Evolutionary conservation across 53 echinoderm and acorn worm species (phyloP).

Genomic region (Pentamera pediparva): DNA sequence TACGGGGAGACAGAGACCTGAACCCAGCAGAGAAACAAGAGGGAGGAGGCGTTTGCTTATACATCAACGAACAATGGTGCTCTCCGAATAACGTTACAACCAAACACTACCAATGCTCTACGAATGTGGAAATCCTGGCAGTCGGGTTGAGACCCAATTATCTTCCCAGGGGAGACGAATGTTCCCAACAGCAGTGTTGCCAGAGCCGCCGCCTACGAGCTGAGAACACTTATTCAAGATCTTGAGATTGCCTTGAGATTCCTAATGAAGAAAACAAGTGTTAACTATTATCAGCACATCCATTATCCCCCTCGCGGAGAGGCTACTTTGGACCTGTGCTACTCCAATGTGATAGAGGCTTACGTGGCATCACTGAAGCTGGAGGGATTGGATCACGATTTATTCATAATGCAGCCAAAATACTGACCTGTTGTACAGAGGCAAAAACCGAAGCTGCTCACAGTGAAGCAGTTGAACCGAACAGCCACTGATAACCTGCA

Average conservation of each 20-base stretch:
- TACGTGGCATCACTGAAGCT: slow-evolving; percentile 15
- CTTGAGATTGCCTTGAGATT: slow-evolving; percentile 13
- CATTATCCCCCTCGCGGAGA: background rate
- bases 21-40: slow-evolving; percentile 25
- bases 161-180: background rate
- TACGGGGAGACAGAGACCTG: slow-evolving; percentile 29
- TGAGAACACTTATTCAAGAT: background rate
- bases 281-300: background rate
- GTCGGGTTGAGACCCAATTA: slow-evolving; percentile 37
- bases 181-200: background rate
- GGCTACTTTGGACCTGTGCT: slow-evolving; percentile 7
- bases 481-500: background rate
- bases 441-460: background rate
- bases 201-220: background rate
- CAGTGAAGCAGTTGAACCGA: background rate
- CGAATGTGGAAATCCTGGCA: slow-evolving; percentile 31
- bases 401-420: slow-evolving; percentile 6
- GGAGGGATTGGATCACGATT: slow-evolving; percentile 9
- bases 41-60: slow-evolving; percentile 40
- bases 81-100: slow-evolving; percentile 21
- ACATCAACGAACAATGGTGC: slow-evolving; percentile 43
- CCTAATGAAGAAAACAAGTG: slow-evolving; percentile 19
- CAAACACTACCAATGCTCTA: slow-evolving; percentile 22
- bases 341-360: slow-evolving; percentile 16
- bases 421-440: slow-evolving; percentile 18